Evolutionary conservation across 2,113 vertebrate genomes (phyloP).

Genomic region (Oreochromis aureus): DNA sequence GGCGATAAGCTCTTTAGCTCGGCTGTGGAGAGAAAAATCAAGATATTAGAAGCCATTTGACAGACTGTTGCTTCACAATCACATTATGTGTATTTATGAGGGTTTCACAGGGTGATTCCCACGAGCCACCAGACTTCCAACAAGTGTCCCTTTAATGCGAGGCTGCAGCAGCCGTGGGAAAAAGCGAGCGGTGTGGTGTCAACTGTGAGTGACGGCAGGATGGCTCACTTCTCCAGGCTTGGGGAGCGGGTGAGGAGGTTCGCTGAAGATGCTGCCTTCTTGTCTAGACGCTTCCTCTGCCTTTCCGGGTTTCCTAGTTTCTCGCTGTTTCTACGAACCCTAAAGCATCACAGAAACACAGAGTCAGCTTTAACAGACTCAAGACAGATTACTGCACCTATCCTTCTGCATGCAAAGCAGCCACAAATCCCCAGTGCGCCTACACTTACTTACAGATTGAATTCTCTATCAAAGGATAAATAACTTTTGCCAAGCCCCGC

Average conservation of each 20-base stretch:
- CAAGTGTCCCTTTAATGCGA: not conserved
- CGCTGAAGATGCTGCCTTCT: slow-evolving; percentile 80
- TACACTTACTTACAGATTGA: not conserved
- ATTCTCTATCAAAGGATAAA: not conserved
- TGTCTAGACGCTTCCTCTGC: slow-evolving; percentile 77
- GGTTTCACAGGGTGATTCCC: not conserved
- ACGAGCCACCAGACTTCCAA: not conserved
- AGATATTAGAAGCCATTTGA: not conserved
- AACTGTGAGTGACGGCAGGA: not conserved
- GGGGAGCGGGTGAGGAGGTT: slow-evolving; percentile 79
- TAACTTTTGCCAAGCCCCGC: not conserved
- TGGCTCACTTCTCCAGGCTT: slow-evolving; percentile 80
- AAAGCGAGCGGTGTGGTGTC: slow-evolving; percentile 4
- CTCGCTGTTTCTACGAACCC: slow-evolving; percentile 80
- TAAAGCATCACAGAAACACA: slow-evolving; percentile 18
- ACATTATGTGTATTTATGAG: not conserved
- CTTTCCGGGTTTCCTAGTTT: slow-evolving; percentile 67
- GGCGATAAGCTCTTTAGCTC: slow-evolving; percentile 67
- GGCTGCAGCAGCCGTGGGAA: not conserved
- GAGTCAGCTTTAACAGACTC: not conserved
- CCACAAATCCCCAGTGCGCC: accelerated
- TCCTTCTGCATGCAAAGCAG: not conserved
- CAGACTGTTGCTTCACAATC: not conserved
- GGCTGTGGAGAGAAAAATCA: slow-evolving; percentile 53
- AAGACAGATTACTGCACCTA: not conserved